A percentile compares a stretch with the other conserved stretches of the same genome.
phyloP scores from a whole-genome alignment of 2,113 vertebrate genomes.

The Muntiacus muntjak region DNA sequence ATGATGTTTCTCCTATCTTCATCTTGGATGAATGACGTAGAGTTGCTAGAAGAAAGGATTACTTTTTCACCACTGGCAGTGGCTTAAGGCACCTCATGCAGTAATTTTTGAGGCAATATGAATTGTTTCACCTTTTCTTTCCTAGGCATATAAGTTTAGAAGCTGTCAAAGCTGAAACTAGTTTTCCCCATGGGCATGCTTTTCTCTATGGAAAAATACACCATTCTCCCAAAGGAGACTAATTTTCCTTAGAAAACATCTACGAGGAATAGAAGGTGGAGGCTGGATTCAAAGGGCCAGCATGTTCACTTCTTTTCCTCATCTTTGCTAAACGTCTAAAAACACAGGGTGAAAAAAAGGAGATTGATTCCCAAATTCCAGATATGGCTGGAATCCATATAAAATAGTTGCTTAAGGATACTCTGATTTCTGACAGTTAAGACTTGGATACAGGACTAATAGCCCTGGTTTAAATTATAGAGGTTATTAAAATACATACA shows the following conservation, averaged over 20 bases:
- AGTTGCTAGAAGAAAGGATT: not conserved
- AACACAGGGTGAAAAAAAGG: not conserved
- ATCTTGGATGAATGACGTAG: not conserved
- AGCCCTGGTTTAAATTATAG: not conserved
- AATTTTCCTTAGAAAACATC: not conserved
- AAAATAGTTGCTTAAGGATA: not conserved
- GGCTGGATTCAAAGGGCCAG: not conserved
- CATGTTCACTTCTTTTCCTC: not conserved
- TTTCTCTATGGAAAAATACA: conserved; percentile 2
- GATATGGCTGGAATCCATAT: not conserved
- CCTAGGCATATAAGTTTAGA: not conserved
- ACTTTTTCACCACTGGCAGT: not conserved
- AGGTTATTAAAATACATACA: not conserved
- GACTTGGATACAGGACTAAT: not conserved
- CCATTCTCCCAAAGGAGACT: not conserved
- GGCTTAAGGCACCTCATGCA: not conserved
- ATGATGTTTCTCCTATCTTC: not conserved
- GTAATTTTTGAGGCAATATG: not conserved
- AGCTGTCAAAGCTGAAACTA: not conserved
- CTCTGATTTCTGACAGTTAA: not conserved
- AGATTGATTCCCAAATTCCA: not conserved
- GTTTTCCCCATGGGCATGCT: not conserved
- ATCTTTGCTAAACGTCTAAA: not conserved
- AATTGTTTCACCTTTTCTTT: not conserved
- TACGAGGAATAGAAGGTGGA: not conserved